A percentile compares a stretch with the other conserved stretches of the same genome.
These are phyloP conservation scores for Grapholita molesta DNA, from an alignment of 1,140 invertebrate species.

Conservation along the genomic window DNA sequence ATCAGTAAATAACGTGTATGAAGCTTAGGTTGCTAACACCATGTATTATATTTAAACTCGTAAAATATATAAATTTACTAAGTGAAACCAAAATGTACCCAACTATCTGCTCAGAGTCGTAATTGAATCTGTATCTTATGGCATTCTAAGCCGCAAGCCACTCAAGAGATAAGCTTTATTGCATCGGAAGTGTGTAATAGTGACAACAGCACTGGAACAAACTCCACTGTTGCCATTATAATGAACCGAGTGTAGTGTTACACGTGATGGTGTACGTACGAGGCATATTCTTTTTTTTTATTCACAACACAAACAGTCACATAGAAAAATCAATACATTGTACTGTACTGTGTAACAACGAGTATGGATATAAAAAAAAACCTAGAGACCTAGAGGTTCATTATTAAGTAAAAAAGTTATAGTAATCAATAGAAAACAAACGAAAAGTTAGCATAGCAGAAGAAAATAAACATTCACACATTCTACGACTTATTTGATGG, in stretches of 20 bases:
- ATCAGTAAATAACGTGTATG: neutral
- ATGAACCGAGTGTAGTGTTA: neutral
- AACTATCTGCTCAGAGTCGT: neutral
- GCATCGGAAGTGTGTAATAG: neutral
- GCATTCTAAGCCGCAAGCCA: neutral
- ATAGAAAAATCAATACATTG: too few species aligned
- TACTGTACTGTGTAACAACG: too few species aligned
- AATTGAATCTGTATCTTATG: conserved; percentile 10
- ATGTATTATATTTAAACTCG: neutral
- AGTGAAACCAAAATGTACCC: neutral
- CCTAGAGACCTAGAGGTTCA: too few species aligned
- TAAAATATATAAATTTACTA: too few species aligned
- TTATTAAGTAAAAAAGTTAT: too few species aligned
- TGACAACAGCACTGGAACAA: neutral
- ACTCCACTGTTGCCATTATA: neutral
- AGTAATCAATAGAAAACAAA: too few species aligned
- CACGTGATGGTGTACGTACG: neutral
- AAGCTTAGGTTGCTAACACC: neutral
- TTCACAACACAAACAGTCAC: too few species aligned
- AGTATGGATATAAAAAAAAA: too few species aligned
- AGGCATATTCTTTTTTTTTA: too few species aligned
- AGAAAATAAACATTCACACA: too few species aligned
- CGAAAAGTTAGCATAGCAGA: too few species aligned
- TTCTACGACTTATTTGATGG: too few species aligned
- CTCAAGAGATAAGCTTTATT: conserved; percentile 16